phyloP scores from a whole-genome alignment of 2,113 vertebrate species.

The Hucho hucho region DNA sequence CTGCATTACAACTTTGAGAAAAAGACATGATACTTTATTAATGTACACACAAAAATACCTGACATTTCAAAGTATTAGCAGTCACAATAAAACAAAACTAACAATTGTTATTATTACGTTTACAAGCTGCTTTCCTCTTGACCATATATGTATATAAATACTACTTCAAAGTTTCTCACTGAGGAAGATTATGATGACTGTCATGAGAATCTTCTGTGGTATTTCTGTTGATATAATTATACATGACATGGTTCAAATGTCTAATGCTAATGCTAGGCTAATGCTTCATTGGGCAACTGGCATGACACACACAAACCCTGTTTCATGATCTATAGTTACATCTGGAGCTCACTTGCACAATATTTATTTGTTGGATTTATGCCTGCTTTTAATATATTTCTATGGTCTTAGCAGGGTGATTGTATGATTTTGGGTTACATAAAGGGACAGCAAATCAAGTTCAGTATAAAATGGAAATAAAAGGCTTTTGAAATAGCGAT shows the following conservation, averaged over 20 bases:
- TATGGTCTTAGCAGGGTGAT: neutral
- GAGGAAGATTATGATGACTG: no score
- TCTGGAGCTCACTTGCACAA: neutral
- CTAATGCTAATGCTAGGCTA: neutral
- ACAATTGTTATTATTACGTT: neutral
- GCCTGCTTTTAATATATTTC: neutral
- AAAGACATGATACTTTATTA: slow-evolving; percentile 5
- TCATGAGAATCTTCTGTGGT: no score
- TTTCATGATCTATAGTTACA: neutral
- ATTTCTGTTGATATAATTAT: no score
- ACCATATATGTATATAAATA: neutral
- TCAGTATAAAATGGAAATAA: slow-evolving; percentile 39
- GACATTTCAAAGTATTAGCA: neutral
- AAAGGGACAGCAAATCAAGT: slow-evolving; percentile 35
- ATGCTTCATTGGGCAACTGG: neutral
- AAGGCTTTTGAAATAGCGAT: slow-evolving; percentile 15
- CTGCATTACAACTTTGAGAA: neutral
- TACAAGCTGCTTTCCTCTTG: neutral
- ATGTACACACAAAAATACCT: slow-evolving; percentile 1
- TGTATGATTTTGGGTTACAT: neutral
- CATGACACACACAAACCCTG: neutral
- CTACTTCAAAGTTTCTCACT: neutral
- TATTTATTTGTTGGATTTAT: neutral
- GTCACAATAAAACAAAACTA: neutral
- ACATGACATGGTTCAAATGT: neutral